Evolutionary conservation across 2,888 invertebrate species (phyloP), one percentile per base, ranked within the genome.

Genomic region (Silvanus unidentatus): DNA sequence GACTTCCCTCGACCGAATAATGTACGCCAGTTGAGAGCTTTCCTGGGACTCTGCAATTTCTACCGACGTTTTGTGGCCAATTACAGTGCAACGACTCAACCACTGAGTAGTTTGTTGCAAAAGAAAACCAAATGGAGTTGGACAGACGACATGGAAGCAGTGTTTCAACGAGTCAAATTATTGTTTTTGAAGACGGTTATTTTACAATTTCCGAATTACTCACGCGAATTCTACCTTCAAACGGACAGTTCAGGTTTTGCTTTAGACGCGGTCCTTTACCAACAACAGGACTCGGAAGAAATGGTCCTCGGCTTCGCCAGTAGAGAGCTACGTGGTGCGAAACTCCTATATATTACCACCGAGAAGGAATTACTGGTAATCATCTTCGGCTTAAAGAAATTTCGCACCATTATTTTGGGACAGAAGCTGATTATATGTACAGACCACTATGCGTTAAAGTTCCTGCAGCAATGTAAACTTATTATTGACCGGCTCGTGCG

Each of bases 361-460:
- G 48, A 47, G 14, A 40, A 47, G 16, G 47, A 47, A 34, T 34
- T 48, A 10, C 14, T 48, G 6, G 48, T 45, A 2, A 13, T 48
- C 1, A 41, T 48, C 1, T 48, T 42, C 34, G 39, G 45, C 4
- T 32, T 46, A 12, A n/a, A 42, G 41, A 45, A 39, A 39, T 42
- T 34, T 32, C 10, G 45, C 2, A 42, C 35, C 6, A 8, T 42
- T 9, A 32, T 46, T 16, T 15, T 48, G 12, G 45, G 45, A n/a
- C 16, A 48, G 30, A 15, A 6, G 6, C 10, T 42, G 1, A 15
- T 47, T 28, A 43, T 48, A 9, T 5, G 43, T 13, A 50, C 52
- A 3, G 52, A 54, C 16, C 49, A 54, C 39, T 39, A 41, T 10
- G 48, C 52, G 1, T 22, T 54, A 1, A 51, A 38, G 12, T 42